Percentiles rank a stretch among this genome's conserved stretches.
Evolutionary conservation across 2,888 invertebrate species (phyloP).

Genomic region (Tiphia femorata): DNA sequence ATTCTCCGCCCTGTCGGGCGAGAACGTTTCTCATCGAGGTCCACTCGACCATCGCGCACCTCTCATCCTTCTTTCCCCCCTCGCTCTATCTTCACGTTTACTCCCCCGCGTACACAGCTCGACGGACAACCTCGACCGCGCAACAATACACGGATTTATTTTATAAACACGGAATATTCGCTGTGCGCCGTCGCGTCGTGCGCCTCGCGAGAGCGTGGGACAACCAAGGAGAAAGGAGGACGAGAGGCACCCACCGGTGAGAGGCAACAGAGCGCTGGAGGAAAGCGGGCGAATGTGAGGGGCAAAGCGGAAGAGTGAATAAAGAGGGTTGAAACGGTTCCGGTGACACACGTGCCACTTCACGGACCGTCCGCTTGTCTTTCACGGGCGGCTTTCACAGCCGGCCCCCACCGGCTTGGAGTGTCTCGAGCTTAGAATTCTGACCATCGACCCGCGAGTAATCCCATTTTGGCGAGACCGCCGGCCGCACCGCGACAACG

Average conservation of each 20-base stretch:
- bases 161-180: conserved; percentile 60
- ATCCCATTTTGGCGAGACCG: conserved; percentile 39
- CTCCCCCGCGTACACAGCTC: neutral
- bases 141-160: conserved; percentile 60
- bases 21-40: too few relatives aligned
- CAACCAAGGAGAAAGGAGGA: conserved; percentile 14
- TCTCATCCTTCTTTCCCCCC: conserved; percentile 1
- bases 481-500: too few relatives aligned
- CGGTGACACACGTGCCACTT: conserved; percentile 48
- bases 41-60: too few relatives aligned
- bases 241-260: neutral
- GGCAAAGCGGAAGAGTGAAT: conserved; percentile 14
- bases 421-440: too few relatives aligned
- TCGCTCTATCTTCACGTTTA: neutral
- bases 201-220: conserved; percentile 13
- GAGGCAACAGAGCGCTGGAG: conserved; percentile 14
- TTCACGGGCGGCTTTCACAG: neutral
- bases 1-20: too few relatives aligned
- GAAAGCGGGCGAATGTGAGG: neutral
- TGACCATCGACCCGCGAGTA: conserved; percentile 32
- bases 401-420: neutral
- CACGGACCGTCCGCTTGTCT: too few relatives aligned
- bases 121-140: conserved; percentile 30
- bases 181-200: conserved; percentile 41
- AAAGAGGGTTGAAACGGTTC: conserved; percentile 26